These are phyloP conservation scores for Sitophilus oryzae DNA, from an alignment of 1,140 invertebrate genomes.

Conservation along the genomic window DNA sequence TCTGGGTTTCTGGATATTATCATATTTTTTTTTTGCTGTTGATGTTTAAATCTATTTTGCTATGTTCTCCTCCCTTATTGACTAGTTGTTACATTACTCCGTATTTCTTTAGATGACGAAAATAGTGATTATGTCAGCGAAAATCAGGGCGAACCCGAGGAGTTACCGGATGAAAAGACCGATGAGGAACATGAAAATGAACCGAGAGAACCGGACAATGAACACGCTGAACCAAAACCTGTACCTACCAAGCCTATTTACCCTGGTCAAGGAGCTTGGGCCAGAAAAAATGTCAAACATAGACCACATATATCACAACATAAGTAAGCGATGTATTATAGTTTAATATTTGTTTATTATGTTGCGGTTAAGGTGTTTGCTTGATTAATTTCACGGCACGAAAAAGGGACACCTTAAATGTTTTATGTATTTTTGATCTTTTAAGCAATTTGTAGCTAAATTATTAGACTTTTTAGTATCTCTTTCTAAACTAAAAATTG, in stretches of 20 bases:
- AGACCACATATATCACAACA: constrained; percentile 32
- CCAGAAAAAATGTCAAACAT: constrained; percentile 44
- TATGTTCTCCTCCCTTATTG: too few species aligned
- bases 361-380: too few species aligned
- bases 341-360: not conserved
- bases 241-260: constrained; percentile 50
- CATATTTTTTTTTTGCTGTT: too few species aligned
- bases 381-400: too few species aligned
- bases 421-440: too few species aligned
- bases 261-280: constrained; percentile 47
- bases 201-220: constrained; percentile 19
- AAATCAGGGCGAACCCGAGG: not conserved
- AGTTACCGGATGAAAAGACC: constrained; percentile 5
- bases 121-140: not conserved
- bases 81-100: too few species aligned
- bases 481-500: too few species aligned
- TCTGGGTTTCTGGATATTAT: too few species aligned
- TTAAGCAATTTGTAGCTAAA: too few species aligned
- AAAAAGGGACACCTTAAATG: too few species aligned
- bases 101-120: not conserved
- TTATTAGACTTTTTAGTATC: too few species aligned
- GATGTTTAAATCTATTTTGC: too few species aligned
- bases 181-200: not conserved
- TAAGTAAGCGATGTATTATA: constrained; percentile 7
- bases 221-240: constrained; percentile 28